Base-by-base conservation (phyloP, 2,797 vertebrate genomes). In the Pseudopleuronectes americanus region DNA sequence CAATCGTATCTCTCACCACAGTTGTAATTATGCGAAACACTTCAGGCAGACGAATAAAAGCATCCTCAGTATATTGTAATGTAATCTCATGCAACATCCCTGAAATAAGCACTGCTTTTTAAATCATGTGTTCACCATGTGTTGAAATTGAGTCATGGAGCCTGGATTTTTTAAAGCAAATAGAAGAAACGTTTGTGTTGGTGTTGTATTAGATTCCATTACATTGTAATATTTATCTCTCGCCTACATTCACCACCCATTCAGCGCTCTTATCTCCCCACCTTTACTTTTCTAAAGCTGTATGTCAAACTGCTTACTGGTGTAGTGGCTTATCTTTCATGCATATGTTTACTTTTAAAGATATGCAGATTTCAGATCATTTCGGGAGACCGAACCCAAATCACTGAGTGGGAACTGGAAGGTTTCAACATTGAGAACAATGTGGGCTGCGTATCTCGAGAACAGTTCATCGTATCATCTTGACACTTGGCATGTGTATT, bases 141-240 rank as follows among this genome's bases (percentile, higher is more conserved):
- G 55, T 65, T 80, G 8, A 4, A 64, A 65, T 38, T 63, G 83
- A 85, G 41, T 84, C 70, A 77, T 4, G 21, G 41, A 64, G 36
- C 6, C 36, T 22, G 41, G 14, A 22, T 60, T 51, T 62, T 59
- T 84, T 65, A 23, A 64, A 62, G 43, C 21, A 19, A 53, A 56
- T 33, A 33, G 31, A 33, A 59, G 17, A 52, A 57, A 51, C 31
- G 8, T 62, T 60, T 59, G 52, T 58, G 65, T 63, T 68, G 17
- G 53, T 57, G n/a, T 54, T 72, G 31, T 76, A 55, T 74, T 62
- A 49, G 23, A 57, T 69, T 68, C 33, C 41, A 71, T 66, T 65
- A 33, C 6, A 61, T 22, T 43, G 47, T 7, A 36, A 76, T 43
- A 66, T 68, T 55, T 80, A 45, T 78, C 28, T 52, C 8, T 73